Conservation (phyloP, 2,888 invertebrate species). For the Scaptomyza polygonia region DNA sequence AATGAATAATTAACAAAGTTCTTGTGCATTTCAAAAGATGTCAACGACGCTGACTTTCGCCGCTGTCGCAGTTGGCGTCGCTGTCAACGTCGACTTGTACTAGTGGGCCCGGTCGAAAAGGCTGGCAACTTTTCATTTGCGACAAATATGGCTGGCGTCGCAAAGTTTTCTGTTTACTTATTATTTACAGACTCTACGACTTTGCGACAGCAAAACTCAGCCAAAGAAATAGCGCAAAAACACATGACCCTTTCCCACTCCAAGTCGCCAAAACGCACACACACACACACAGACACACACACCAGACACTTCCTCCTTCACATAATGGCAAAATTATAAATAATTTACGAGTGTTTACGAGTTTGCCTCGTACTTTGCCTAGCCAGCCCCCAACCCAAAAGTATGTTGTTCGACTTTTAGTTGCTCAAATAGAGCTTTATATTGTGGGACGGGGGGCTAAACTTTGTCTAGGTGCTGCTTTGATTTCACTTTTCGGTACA, state of each 20-base stretch:
- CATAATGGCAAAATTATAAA: slow-evolving; percentile 57
- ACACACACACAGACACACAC: not conserved
- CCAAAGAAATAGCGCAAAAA: slow-evolving; percentile 36
- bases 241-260: slow-evolving; percentile 4
- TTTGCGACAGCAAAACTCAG: slow-evolving; percentile 51
- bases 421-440: slow-evolving; percentile 53
- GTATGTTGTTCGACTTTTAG: slow-evolving; percentile 44
- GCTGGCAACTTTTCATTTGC: slow-evolving; percentile 76
- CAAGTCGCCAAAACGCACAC: not conserved
- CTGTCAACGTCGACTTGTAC: slow-evolving; percentile 43
- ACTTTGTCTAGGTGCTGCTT: slow-evolving; percentile 21
- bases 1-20: slow-evolving; percentile 81
- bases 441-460: slow-evolving; percentile 14
- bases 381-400: slow-evolving; percentile 27
- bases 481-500: slow-evolving; percentile 32
- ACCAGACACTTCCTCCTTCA: too few species aligned
- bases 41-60: slow-evolving; percentile 50
- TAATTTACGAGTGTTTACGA: slow-evolving; percentile 70
- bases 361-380: slow-evolving; percentile 37
- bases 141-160: slow-evolving; percentile 76
- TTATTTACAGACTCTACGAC: slow-evolving; percentile 74
- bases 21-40: slow-evolving; percentile 77
- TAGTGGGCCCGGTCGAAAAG: slow-evolving; percentile 51
- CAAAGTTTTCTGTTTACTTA: slow-evolving; percentile 75
- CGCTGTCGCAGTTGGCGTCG: slow-evolving; percentile 27